Evolutionary conservation across 2,797 vertebrate genomes (phyloP), one percentile per base, ranked within the genome.

Genomic region (Perdix hodgsoniae): DNA sequence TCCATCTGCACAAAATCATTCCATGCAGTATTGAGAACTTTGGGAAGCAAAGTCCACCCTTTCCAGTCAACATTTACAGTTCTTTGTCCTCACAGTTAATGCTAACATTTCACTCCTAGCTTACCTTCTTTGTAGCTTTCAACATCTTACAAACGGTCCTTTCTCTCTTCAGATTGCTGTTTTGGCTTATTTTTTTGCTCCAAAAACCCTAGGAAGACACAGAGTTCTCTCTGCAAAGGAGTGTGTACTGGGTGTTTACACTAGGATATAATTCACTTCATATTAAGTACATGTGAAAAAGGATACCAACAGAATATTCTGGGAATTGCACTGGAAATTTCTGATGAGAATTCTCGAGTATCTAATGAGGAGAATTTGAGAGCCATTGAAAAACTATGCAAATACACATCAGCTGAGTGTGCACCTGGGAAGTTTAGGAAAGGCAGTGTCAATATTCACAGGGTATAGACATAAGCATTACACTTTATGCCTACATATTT

Each of bases 1-100:
- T 91, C 66, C 66, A 93, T 89, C 73, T 94, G 73, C 64, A 64
- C 75, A 81, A 91, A 81, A 63, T 45, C 31, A 81, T 78, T 67
- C 37, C 37, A 16, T 61, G 67, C 67, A 83, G 10, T 59, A 86
- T 1, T n/a, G 66, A 89, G 59, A 39, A 17, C 31, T 67, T 85
- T 77, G 57, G 66, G 54, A 87, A 86, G 27, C 50, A 77, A 54
- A 78, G 94, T 47, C 26, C 12, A 24, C n/a, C n/a, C 27, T 11
- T 91, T 92, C 71, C 40, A 72, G 31, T 13, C 35, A 70, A 11
- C 26, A 61, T 35, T 40, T 76, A 54, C 39, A 86, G 39, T 56
- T 27, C 21, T 79, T 44, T 35, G 23, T 73, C 6, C 9, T 29
- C 54, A 59, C 54, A 82, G 72, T 44, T 87, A 66, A 91, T 83